These are phyloP conservation scores for Littorina saxatilis DNA, from an alignment of 1,140 invertebrate species.

Conservation along the genomic window DNA sequence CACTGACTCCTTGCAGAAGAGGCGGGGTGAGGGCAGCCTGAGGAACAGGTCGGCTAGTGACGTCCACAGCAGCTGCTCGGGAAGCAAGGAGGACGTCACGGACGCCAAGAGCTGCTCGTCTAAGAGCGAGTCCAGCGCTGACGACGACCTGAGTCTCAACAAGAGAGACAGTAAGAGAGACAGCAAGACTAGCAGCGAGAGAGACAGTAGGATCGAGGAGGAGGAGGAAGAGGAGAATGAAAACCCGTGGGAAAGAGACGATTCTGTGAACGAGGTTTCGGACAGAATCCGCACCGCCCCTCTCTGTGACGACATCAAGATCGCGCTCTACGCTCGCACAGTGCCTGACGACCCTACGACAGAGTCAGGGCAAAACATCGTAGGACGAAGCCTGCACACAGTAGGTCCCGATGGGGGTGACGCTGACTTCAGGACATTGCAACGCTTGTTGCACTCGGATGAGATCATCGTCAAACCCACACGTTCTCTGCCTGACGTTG, in stretches of 20 bases:
- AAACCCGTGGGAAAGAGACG: constrained; percentile 42
- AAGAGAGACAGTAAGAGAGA: constrained; percentile 28
- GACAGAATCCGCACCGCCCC: constrained; percentile 52
- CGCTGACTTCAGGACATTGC: constrained; percentile 46
- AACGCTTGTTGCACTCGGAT: constrained; percentile 47
- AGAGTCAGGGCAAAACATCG: too few relatives aligned
- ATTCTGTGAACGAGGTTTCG: constrained; percentile 36
- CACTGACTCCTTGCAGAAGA: background rate
- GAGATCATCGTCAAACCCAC: constrained; percentile 48
- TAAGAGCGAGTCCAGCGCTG: background rate
- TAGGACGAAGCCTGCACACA: background rate
- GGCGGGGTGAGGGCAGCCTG: background rate
- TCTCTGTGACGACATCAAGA: constrained; percentile 63
- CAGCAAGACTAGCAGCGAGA: background rate
- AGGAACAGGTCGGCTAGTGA: background rate
- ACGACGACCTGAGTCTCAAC: constrained; percentile 20
- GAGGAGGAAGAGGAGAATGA: constrained; percentile 26
- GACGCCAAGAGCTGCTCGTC: constrained; percentile 5
- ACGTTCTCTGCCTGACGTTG: constrained; percentile 43
- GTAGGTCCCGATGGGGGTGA: background rate
- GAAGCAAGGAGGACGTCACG: background rate
- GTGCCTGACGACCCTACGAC: constrained; percentile 3
- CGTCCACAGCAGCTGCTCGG: background rate
- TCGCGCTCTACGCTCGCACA: constrained; percentile 48
- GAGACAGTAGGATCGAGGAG: background rate